phyloP scores from a whole-genome alignment of 1,140 invertebrate species.

The Piezodorus guildinii region DNA sequence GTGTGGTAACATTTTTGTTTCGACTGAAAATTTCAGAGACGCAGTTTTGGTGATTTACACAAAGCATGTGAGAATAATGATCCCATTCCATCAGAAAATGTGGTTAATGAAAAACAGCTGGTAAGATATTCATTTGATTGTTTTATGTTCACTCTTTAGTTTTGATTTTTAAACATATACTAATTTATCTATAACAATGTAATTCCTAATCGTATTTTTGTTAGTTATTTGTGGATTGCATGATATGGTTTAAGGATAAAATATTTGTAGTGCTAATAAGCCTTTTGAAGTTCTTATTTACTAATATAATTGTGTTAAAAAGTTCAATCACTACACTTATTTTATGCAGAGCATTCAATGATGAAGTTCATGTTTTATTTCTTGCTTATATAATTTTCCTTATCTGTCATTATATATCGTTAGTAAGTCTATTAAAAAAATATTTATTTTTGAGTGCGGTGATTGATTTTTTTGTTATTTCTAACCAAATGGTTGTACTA shows the following conservation, averaged over 20 bases:
- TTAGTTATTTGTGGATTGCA: too few species aligned
- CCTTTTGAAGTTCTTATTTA: too few species aligned
- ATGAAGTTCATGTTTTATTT: neutral
- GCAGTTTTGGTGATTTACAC: constrained; percentile 28
- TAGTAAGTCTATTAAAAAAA: neutral
- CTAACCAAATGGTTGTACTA: constrained; percentile 18
- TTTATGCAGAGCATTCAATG: neutral
- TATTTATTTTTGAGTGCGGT: constrained; percentile 4
- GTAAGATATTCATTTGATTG: constrained; percentile 7
- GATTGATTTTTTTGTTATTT: neutral
- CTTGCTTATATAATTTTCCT: neutral
- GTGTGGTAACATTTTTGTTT: constrained; percentile 8
- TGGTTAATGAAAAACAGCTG: constrained; percentile 11
- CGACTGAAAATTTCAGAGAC: constrained; percentile 24
- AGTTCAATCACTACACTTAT: constrained; percentile 6
- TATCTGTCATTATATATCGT: neutral
- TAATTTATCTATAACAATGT: neutral
- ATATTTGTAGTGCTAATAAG: too few species aligned
- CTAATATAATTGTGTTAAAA: too few species aligned
- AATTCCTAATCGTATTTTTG: too few species aligned
- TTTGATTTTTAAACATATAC: neutral
- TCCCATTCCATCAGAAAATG: neutral
- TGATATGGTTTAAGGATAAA: too few species aligned
- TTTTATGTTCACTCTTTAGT: neutral
- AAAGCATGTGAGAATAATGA: constrained; percentile 27